A percentile compares a stretch with the other conserved stretches of the same genome.
phyloP scores from a whole-genome alignment of 2,888 invertebrate genomes.

The Nephrotoma flavescens region DNA sequence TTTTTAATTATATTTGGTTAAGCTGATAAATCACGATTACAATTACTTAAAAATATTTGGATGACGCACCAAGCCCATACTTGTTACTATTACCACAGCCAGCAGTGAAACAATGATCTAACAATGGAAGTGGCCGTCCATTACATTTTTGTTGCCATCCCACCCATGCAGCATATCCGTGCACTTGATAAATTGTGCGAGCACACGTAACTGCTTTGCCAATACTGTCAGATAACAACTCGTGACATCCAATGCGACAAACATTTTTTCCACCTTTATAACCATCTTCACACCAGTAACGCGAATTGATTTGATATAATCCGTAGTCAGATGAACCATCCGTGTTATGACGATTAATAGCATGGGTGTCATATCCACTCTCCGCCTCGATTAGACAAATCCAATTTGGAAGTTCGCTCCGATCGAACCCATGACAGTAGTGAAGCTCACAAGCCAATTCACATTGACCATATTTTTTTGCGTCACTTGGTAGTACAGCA shows the following conservation, averaged over 20 bases:
- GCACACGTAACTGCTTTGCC: conserved; percentile 51
- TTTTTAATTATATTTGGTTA: too few species aligned
- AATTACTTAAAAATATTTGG: too few species aligned
- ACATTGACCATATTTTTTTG: background rate
- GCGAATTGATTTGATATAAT: background rate
- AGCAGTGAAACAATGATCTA: background rate
- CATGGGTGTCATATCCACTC: background rate
- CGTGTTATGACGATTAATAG: background rate
- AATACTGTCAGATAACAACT: conserved; percentile 41
- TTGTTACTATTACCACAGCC: too few species aligned
- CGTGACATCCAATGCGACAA: background rate
- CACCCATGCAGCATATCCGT: conserved; percentile 38
- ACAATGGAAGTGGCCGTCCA: background rate
- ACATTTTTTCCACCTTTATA: background rate
- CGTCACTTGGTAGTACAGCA: too few species aligned
- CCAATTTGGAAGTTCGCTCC: background rate
- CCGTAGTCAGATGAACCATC: background rate
- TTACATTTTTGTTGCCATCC: conserved; percentile 18
- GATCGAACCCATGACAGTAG: background rate
- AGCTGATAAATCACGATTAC: too few species aligned
- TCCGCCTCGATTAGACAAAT: background rate
- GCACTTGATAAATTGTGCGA: conserved; percentile 39
- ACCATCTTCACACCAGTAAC: background rate
- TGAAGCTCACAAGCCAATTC: background rate
- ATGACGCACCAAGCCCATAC: too few species aligned